phyloP scores from a whole-genome alignment of 2,888 invertebrate species.

The Deroplatys truncata region DNA sequence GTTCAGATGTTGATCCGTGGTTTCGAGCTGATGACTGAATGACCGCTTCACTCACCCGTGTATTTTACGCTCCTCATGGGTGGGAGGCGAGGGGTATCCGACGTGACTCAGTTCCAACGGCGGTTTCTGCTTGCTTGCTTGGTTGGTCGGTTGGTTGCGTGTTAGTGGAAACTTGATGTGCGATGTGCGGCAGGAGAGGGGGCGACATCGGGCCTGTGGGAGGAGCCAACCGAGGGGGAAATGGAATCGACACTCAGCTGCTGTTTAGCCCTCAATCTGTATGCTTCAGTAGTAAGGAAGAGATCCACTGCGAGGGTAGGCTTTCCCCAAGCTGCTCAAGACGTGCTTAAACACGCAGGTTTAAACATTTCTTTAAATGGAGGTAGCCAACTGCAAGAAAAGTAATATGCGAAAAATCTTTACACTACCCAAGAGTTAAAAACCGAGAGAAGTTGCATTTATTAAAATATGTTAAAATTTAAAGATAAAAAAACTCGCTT shows the following conservation, averaged over 20 bases:
- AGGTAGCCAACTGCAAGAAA: no score
- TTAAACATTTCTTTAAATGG: neutral
- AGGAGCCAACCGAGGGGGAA: neutral
- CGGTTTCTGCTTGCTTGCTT: constrained; percentile 5
- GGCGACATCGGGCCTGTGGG: neutral
- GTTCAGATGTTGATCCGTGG: neutral
- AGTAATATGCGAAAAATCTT: no score
- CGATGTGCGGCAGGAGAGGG: neutral
- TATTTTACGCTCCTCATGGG: constrained; percentile 17
- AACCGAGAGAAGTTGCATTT: no score
- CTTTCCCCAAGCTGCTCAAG: neutral
- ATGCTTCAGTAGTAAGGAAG: neutral
- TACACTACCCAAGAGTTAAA: no score
- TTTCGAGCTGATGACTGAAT: constrained; percentile 20
- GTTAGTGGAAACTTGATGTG: neutral
- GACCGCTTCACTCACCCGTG: constrained; percentile 24
- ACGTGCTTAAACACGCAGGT: neutral
- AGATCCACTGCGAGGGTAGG: neutral
- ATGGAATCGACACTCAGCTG: neutral
- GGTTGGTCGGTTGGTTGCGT: constrained; percentile 9
- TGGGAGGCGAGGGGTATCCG: neutral
- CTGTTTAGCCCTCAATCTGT: neutral
- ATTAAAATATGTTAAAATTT: no score
- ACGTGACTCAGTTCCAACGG: neutral
- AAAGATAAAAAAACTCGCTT: no score